phyloP scores from a whole-genome alignment of 1,140 invertebrate genomes.

The Forficula auricularia region DNA sequence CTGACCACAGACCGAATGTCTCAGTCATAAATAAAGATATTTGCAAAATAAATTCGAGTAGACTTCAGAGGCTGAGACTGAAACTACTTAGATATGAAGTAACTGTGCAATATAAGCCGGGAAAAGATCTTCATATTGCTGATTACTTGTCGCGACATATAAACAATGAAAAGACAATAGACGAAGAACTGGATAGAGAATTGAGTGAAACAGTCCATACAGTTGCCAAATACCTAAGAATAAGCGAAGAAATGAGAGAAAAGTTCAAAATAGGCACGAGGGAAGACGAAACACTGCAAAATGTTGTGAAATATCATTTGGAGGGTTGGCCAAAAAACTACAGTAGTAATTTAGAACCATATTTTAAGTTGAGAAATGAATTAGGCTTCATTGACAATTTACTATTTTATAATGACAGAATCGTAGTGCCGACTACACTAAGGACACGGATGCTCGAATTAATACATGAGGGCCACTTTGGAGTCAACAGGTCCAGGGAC shows the following conservation, averaged over 20 bases:
- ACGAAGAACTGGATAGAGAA: slow-evolving; percentile 1
- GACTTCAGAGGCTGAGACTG: slow-evolving; percentile 25
- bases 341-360: slow-evolving; percentile 6
- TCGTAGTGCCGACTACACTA: slow-evolving; percentile 21
- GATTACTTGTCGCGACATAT: slow-evolving; percentile 25
- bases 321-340: slow-evolving; percentile 7
- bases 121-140: slow-evolving; percentile 26
- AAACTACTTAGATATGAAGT: slow-evolving; percentile 21
- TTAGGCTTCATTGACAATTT: slow-evolving; percentile 15
- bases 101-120: slow-evolving; percentile 22
- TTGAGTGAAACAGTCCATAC: not conserved
- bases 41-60: slow-evolving; percentile 18
- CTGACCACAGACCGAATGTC: slow-evolving; percentile 16
- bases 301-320: slow-evolving; percentile 1
- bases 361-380: slow-evolving; percentile 6
- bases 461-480: slow-evolving; percentile 17
- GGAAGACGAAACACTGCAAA: slow-evolving; percentile 4
- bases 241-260: not conserved
- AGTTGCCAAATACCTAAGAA: not conserved
- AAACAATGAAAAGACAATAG: slow-evolving; percentile 4
- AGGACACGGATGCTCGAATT: slow-evolving; percentile 17
- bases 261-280: slow-evolving; percentile 4
- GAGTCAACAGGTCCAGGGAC: slow-evolving; percentile 14
- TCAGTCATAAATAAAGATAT: slow-evolving; percentile 23
- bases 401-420: slow-evolving; percentile 17